Evolutionary conservation across 2,113 vertebrate genomes (phyloP).

Genomic region (Forbesichthys agassizii): DNA sequence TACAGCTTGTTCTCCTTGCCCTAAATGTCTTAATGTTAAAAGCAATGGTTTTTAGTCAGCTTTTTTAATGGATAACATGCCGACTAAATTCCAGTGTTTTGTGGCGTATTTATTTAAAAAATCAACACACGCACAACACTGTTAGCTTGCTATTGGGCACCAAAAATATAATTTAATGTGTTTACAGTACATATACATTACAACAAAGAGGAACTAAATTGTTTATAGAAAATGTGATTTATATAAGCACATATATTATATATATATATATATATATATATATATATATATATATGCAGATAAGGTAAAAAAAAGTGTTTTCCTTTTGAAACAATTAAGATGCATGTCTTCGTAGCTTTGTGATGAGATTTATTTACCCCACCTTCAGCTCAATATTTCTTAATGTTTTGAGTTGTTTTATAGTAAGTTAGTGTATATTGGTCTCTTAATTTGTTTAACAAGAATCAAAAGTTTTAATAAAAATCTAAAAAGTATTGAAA

Average conservation of each 20-base stretch:
- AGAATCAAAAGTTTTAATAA: constrained; percentile 4
- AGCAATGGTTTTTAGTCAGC: no score
- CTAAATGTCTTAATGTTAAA: no score
- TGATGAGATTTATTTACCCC: not conserved
- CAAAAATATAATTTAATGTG: constrained; percentile 47
- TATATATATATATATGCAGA: not conserved
- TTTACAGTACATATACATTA: constrained; percentile 37
- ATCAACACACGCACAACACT: not conserved
- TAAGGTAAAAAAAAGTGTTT: constrained; percentile 12
- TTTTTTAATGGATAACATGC: no score
- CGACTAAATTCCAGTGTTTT: no score
- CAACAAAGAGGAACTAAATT: constrained; percentile 31
- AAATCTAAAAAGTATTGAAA: not conserved
- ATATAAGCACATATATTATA: not conserved
- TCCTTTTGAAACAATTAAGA: constrained; percentile 13
- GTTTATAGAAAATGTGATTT: constrained; percentile 5
- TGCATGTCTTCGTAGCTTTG: not conserved
- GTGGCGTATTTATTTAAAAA: not conserved
- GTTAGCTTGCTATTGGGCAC: constrained; percentile 1
- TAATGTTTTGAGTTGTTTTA: not conserved
- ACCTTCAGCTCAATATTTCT: constrained; percentile 1
- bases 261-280: not conserved
- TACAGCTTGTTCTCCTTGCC: no score
- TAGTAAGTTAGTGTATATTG: no score
- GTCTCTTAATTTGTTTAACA: constrained; percentile 6